These are phyloP conservation scores for Drosophila tsacasi DNA, from an alignment of 1,140 invertebrate genomes.

Conservation along the genomic window DNA sequence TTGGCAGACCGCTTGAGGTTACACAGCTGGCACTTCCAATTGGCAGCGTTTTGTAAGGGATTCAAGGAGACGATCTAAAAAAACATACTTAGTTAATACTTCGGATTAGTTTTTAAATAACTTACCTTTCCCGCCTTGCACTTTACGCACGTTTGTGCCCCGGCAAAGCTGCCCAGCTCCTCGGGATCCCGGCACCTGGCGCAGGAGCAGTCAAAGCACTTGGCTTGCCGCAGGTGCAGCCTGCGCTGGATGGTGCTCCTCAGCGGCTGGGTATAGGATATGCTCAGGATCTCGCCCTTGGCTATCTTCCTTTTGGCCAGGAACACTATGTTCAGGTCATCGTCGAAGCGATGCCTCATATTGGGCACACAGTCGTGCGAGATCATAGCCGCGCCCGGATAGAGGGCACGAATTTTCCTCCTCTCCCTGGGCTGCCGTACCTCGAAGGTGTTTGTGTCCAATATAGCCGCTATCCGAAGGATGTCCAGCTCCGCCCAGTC, in stretches of 20 bases:
- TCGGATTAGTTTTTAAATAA: rapidly evolving
- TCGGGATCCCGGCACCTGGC: slow-evolving; percentile 88
- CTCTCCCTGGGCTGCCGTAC: slow-evolving; percentile 85
- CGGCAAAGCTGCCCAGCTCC: slow-evolving; percentile 88
- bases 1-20: slow-evolving; percentile 86
- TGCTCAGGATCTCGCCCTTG: slow-evolving; percentile 88
- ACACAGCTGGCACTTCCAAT: slow-evolving; percentile 89
- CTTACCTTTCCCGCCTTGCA: slow-evolving; percentile 86
- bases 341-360: slow-evolving; percentile 88
- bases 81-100: neutral
- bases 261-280: slow-evolving; percentile 89
- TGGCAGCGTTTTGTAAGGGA: slow-evolving; percentile 87
- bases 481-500: slow-evolving; percentile 87
- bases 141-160: slow-evolving; percentile 87
- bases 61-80: slow-evolving; percentile 86
- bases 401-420: slow-evolving; percentile 87
- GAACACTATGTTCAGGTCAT: slow-evolving; percentile 86
- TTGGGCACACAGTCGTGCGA: slow-evolving; percentile 89
- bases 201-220: slow-evolving; percentile 89
- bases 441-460: slow-evolving; percentile 90
- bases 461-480: slow-evolving; percentile 88
- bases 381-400: slow-evolving; percentile 87
- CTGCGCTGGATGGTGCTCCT: slow-evolving; percentile 88
- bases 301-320: slow-evolving; percentile 88
- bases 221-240: slow-evolving; percentile 87